Evolutionary conservation across 2,113 vertebrate species (phyloP).

Genomic region (Phylloscopus trochiloides): DNA sequence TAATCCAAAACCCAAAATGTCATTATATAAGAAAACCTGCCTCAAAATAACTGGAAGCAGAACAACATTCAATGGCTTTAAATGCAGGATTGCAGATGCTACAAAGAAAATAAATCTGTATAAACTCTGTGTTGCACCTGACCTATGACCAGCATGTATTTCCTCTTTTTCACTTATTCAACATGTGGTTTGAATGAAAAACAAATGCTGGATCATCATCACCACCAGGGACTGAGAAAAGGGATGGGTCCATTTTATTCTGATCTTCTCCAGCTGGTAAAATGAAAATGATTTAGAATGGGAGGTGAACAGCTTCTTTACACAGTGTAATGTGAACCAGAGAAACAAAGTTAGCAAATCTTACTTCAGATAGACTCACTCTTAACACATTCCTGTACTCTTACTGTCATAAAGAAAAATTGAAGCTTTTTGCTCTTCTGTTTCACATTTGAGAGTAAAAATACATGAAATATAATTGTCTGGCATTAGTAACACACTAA

Average conservation of each 20-base stretch:
- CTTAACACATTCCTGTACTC: background rate
- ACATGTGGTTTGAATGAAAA: constrained; percentile 37
- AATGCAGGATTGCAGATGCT: constrained; percentile 24
- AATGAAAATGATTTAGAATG: constrained; percentile 48
- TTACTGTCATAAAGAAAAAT: background rate
- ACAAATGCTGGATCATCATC: constrained; percentile 19
- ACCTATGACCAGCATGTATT: constrained; percentile 43
- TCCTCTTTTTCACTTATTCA: constrained; percentile 49
- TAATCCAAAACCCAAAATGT: background rate
- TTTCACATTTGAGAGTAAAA: background rate
- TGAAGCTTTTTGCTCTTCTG: background rate
- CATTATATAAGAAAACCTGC: background rate
- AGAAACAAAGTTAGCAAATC: constrained; percentile 26
- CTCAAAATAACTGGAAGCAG: constrained; percentile 17
- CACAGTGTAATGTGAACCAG: constrained; percentile 18
- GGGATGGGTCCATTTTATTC: constrained; percentile 40
- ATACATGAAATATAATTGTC: background rate
- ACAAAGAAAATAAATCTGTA: constrained; percentile 37
- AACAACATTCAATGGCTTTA: background rate
- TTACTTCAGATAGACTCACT: background rate
- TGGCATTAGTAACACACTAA: background rate
- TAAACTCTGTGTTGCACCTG: constrained; percentile 49
- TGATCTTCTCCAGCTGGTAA: constrained; percentile 58
- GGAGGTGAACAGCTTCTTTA: constrained; percentile 43
- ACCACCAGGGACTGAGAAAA: constrained; percentile 8